Conservation (phyloP, 2,797 vertebrate species). For the Clarias platycephalus region DNA sequence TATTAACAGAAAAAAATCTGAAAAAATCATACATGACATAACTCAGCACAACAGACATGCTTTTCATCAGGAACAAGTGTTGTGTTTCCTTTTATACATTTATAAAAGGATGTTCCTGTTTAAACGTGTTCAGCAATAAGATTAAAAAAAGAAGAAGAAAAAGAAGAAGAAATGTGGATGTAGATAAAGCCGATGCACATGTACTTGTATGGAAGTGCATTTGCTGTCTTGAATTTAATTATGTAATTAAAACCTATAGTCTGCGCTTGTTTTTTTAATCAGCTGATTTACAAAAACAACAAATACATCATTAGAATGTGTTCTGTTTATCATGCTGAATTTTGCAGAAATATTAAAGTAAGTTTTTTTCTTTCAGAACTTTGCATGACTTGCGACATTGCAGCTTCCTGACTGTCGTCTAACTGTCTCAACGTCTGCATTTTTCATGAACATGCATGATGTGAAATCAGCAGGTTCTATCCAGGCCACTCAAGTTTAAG, state of each 20-base stretch:
- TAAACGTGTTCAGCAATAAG: background rate
- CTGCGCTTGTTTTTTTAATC: background rate
- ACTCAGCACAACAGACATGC: background rate
- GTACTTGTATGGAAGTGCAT: background rate
- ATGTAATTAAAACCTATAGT: background rate
- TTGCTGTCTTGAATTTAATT: background rate
- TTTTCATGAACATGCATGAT: no score
- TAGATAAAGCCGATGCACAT: background rate
- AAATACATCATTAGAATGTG: no score
- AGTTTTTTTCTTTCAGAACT: no score
- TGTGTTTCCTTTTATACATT: background rate
- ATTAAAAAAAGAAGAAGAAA: background rate
- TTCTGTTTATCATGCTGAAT: no score
- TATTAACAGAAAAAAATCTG: background rate
- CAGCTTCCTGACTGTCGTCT: no score
- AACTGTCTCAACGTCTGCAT: no score
- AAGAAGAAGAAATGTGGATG: background rate
- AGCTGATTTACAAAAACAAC: background rate
- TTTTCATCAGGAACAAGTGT: background rate
- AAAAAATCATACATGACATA: background rate
- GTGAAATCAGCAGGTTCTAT: no score
- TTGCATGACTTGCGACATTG: no score
- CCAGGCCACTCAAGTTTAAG: background rate
- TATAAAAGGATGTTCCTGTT: background rate
- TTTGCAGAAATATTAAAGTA: no score